These are phyloP conservation scores for Willisornis vidua DNA, from an alignment of 2,113 vertebrate species.

Conservation along the genomic window DNA sequence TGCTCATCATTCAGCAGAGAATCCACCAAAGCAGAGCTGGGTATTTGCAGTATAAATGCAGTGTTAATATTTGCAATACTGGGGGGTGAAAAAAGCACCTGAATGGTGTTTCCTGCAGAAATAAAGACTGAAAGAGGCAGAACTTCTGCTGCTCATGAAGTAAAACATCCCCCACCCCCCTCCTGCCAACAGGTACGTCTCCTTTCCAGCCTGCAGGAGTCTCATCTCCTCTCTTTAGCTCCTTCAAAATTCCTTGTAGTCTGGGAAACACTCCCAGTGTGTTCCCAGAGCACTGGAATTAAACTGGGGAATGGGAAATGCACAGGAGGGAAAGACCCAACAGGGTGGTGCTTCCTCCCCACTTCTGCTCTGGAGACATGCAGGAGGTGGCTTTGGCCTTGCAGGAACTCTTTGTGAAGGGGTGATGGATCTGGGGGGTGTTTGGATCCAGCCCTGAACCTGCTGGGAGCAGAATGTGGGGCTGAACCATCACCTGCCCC, in stretches of 20 bases:
- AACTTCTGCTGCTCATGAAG: background rate
- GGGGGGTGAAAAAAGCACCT: background rate
- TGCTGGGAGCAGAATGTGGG: background rate
- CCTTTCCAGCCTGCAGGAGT: background rate
- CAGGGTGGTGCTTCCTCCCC: background rate
- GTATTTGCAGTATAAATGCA: fast-evolving
- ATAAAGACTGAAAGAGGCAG: background rate
- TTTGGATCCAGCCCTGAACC: background rate
- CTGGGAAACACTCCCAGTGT: background rate
- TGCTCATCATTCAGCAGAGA: background rate
- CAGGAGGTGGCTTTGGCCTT: background rate
- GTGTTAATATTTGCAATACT: background rate
- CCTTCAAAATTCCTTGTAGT: background rate
- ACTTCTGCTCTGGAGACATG: background rate
- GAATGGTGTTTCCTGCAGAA: background rate
- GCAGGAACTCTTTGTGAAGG: background rate
- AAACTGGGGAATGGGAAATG: background rate
- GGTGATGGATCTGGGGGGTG: background rate
- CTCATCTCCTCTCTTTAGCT: background rate
- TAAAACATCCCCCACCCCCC: background rate
- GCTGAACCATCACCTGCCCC: background rate
- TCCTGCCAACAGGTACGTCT: background rate
- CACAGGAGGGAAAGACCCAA: background rate
- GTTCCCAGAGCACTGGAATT: background rate
- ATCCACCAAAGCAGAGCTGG: background rate